Evolutionary conservation across 2,797 vertebrate species (phyloP).

Genomic region (Gephyroberyx darwinii): DNA sequence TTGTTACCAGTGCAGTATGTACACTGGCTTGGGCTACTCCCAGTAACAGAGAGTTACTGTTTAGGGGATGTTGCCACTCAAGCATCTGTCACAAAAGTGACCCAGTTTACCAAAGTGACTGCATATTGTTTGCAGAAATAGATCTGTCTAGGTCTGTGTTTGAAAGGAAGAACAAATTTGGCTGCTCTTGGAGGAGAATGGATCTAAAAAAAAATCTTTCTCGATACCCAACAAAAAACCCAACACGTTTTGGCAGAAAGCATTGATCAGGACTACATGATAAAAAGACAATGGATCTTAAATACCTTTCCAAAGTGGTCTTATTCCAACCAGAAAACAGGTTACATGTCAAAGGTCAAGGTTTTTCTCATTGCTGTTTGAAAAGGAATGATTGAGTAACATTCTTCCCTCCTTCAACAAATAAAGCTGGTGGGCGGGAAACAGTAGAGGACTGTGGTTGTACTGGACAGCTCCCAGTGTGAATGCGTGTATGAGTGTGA

Average conservation of each 20-base stretch:
- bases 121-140: background rate
- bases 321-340: no score
- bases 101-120: background rate
- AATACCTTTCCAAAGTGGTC: no score
- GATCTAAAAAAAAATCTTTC: no score
- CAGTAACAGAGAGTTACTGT: slow-evolving; percentile 6
- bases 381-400: background rate
- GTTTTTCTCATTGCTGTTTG: background rate
- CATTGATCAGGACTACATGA: no score
- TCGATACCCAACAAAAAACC: no score
- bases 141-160: background rate
- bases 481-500: background rate
- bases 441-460: background rate
- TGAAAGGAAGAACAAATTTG: background rate
- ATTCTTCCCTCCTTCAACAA: no score
- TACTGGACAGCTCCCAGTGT: background rate
- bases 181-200: no score
- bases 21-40: background rate
- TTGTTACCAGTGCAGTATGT: slow-evolving; percentile 14
- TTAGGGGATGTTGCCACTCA: background rate
- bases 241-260: no score
- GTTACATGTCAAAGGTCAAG: no score
- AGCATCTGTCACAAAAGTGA: background rate
- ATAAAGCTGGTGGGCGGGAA: no score
- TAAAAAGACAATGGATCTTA: no score